These are phyloP conservation scores for Lasioglossum vierecki DNA, from an alignment of 2,888 invertebrate genomes.

Conservation along the genomic window DNA sequence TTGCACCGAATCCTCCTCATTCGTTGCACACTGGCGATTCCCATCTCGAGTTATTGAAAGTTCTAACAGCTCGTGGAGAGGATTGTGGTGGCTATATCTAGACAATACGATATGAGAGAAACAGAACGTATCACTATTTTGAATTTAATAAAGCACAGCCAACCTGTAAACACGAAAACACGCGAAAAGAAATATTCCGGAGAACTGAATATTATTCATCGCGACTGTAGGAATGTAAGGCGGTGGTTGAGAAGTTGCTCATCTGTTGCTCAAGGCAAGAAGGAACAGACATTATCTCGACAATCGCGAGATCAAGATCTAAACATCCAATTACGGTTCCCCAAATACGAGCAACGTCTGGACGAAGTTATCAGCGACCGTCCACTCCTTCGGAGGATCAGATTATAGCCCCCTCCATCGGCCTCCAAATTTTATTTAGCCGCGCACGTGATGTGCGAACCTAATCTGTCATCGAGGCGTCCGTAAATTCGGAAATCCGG, in stretches of 20 bases:
- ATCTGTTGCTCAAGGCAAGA: neutral
- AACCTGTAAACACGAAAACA: no score
- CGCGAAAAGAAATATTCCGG: no score
- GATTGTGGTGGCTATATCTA: no score
- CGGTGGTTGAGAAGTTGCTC: neutral
- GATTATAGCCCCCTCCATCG: neutral
- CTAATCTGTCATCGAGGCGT: conserved; percentile 42
- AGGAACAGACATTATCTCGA: neutral
- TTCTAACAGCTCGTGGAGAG: no score
- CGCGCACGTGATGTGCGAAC: conserved; percentile 21
- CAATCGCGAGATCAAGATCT: neutral
- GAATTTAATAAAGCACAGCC: no score
- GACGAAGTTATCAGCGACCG: neutral
- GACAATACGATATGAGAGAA: no score
- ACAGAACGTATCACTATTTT: no score
- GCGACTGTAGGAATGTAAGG: neutral
- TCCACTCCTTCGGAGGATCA: neutral
- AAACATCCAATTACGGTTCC: conserved; percentile 3
- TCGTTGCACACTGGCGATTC: neutral
- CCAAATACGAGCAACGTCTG: neutral
- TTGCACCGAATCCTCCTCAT: no score
- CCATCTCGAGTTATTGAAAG: no score
- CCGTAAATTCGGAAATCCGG: conserved; percentile 40
- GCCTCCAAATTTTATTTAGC: conserved; percentile 34
- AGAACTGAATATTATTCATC: neutral